These are phyloP conservation scores for Plagodis pulveraria DNA, from an alignment of 2,888 invertebrate genomes.

Conservation along the genomic window DNA sequence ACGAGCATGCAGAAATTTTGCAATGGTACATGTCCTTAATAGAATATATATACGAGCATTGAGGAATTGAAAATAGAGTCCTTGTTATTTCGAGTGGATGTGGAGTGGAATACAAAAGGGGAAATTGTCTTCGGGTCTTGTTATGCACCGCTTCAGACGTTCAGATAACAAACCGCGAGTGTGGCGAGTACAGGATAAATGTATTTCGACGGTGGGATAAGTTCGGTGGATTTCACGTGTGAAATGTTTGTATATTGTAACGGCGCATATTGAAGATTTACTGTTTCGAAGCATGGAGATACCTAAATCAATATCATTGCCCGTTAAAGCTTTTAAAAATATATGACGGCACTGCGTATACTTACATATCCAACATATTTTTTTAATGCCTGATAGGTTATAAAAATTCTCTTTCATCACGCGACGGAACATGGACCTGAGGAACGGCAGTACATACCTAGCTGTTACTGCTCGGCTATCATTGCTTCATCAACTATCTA, in stretches of 20 bases:
- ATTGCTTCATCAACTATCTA: too few relatives aligned
- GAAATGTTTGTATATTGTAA: slow-evolving; percentile 15
- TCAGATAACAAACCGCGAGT: slow-evolving; percentile 77
- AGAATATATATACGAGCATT: slow-evolving; percentile 35
- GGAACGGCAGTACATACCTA: too few relatives aligned
- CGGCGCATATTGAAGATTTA: too few relatives aligned
- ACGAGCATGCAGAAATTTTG: slow-evolving; percentile 67
- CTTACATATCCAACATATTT: too few relatives aligned
- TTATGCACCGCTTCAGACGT: slow-evolving; percentile 75
- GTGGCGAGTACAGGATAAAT: slow-evolving; percentile 27
- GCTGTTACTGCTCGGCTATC: too few relatives aligned
- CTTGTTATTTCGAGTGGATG: slow-evolving; percentile 82
- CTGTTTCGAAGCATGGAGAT: too few relatives aligned
- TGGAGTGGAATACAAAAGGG: slow-evolving; percentile 78
- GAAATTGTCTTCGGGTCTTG: slow-evolving; percentile 76
- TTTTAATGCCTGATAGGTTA: too few relatives aligned
- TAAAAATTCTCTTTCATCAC: too few relatives aligned
- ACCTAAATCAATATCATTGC: too few relatives aligned
- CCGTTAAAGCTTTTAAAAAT: too few relatives aligned
- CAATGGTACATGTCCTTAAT: neutral
- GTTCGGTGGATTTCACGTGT: slow-evolving; percentile 31
- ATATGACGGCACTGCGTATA: too few relatives aligned
- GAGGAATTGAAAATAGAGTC: slow-evolving; percentile 81
- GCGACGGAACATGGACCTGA: too few relatives aligned
- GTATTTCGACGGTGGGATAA: slow-evolving; percentile 22